Percentiles rank a stretch among this genome's conserved stretches.
Conservation (phyloP, 2,113 vertebrate species). For the Gymnorhina tibicen region DNA sequence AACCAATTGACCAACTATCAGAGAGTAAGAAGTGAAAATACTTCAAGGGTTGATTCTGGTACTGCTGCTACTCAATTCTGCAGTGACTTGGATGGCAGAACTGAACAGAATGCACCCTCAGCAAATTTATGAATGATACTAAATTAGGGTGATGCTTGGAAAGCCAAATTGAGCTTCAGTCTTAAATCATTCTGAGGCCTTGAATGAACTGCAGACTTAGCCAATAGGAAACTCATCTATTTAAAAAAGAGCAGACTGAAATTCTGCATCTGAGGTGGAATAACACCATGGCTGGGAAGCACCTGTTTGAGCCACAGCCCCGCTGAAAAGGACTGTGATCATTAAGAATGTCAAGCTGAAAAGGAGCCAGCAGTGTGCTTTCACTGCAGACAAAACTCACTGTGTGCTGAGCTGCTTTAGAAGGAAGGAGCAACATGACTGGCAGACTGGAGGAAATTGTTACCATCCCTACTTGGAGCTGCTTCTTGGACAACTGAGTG, state of each 20-base stretch:
- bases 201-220: background rate
- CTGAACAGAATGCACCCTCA: background rate
- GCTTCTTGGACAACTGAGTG: background rate
- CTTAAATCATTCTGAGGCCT: background rate
- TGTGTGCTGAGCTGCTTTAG: accelerated
- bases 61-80: background rate
- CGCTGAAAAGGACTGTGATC: background rate
- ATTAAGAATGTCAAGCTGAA: background rate
- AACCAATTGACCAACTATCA: background rate
- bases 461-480: background rate
- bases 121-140: background rate
- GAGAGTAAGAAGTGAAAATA: background rate
- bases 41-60: background rate
- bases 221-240: background rate
- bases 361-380: background rate
- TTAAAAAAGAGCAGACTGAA: background rate
- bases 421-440: background rate
- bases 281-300: background rate
- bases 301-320: background rate
- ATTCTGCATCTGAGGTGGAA: background rate
- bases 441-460: background rate
- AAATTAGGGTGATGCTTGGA: background rate
- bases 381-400: background rate
- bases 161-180: background rate
- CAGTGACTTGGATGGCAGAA: background rate